Evolutionary conservation across 2,113 vertebrate genomes (phyloP), one percentile per base, ranked within the genome.

Genomic region (Leucosticte australis): DNA sequence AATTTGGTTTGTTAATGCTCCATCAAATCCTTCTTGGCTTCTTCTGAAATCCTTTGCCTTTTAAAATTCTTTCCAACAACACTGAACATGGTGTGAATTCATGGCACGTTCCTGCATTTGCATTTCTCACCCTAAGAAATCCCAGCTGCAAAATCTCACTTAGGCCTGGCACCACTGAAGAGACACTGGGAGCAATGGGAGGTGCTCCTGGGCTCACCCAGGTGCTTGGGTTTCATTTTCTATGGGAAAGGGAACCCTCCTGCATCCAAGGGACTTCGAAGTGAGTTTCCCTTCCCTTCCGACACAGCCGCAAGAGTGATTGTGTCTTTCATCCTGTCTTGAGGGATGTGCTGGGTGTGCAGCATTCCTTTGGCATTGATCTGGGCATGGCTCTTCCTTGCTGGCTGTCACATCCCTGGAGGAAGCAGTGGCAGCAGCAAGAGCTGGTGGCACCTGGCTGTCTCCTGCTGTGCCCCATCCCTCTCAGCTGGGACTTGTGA

Each of bases 1-100:
- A 91, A 93, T 96, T 65, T 84, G 84, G 41, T 41, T 85, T 93
- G 81, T 87, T 95, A 95, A 95, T 79, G 70, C 78, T 93, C 47
- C 39, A 7, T 65, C 92, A 92, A 19, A 94, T 89, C 76, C 80
- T 93, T 80, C 93, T 90, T 74, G 75, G 84, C 94, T 82, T 75
- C 81, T 84, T 84, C 85, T 78, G 81, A 94, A 94, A 76, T 76
- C 81, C 62, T 85, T 85, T 87, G 82, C 69, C 65, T 92, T 84
- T 90, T 64, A 33, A 78, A 84, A 37, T 85, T 71, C 87, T 92
- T 92, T 88, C 73, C 41, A 9, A 30, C 77, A 52, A 13, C 53
- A 19, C 74, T 69, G 78, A 85, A 79, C 53, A 53, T 64, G 65
- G 35, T 92, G 85, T 87, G 27, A 93, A 82, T 87, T 91, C 49